Evolutionary conservation across 2,888 invertebrate species (phyloP).

Genomic region (Cataglyphis rosenhaueri): DNA sequence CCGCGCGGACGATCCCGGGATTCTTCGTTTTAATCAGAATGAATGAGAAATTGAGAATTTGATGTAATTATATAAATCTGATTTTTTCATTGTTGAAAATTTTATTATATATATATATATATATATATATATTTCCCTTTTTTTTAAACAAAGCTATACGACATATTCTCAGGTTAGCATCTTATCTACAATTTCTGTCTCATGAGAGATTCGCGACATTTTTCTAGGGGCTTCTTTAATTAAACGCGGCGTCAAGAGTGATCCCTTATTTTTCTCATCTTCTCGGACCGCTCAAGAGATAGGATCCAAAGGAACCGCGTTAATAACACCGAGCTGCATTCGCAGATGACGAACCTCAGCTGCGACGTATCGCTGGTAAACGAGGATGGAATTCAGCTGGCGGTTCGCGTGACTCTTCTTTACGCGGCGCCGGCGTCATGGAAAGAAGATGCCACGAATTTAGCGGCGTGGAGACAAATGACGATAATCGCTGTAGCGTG

Average conservation of each 20-base stretch:
- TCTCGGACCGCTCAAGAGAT: not conserved
- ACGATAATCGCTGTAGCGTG: not conserved
- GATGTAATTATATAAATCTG: not conserved
- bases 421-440: constrained; percentile 36
- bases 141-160: not conserved
- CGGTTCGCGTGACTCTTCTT: constrained; percentile 39
- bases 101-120: not conserved
- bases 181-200: not conserved
- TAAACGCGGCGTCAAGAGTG: not conserved
- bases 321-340: constrained; percentile 37
- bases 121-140: not conserved
- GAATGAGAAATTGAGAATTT: not conserved
- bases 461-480: constrained; percentile 14
- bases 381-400: constrained; percentile 43
- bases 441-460: constrained; percentile 47
- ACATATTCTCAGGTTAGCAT: not conserved
- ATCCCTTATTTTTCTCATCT: constrained; percentile 42
- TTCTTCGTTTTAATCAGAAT: constrained; percentile 13
- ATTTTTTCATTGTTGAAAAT: not conserved
- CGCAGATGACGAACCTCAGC: constrained; percentile 35
- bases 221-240: constrained; percentile 13
- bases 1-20: not conserved
- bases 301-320: constrained; percentile 1
- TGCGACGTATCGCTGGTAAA: constrained; percentile 20
- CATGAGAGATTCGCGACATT: not conserved